These are phyloP conservation scores for Microtus oregoni DNA, from an alignment of 2,113 vertebrate genomes.

Conservation along the genomic window DNA sequence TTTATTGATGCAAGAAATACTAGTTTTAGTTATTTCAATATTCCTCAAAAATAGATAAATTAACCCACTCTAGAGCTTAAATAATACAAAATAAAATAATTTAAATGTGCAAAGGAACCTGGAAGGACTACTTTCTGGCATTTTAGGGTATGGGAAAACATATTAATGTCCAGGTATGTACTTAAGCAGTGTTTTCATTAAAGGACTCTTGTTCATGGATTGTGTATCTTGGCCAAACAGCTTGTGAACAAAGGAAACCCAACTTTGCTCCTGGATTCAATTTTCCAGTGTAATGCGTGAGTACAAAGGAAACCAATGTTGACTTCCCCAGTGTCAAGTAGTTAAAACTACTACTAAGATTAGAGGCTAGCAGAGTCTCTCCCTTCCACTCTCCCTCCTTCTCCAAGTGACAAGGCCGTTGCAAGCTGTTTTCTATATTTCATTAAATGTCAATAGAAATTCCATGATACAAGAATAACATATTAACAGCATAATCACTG, in stretches of 20 bases:
- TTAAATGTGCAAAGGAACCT: not conserved
- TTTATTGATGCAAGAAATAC: not conserved
- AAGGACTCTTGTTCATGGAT: not conserved
- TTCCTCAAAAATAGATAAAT: constrained; percentile 33
- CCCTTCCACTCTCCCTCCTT: not conserved
- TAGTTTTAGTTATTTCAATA: not conserved
- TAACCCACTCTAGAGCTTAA: not conserved
- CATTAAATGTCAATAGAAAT: constrained; percentile 46
- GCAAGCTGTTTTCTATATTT: constrained; percentile 58
- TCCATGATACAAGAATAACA: constrained; percentile 22
- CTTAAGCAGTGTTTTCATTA: constrained; percentile 24
- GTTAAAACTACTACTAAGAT: constrained; percentile 65
- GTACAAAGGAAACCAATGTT: constrained; percentile 58
- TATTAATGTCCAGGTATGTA: not conserved
- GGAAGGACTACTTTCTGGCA: not conserved
- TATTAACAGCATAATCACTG: constrained; percentile 26
- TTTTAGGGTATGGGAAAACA: not conserved
- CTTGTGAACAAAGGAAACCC: constrained; percentile 71
- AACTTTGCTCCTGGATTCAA: constrained; percentile 66
- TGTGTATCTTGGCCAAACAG: constrained; percentile 70
- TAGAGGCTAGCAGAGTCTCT: constrained; percentile 44
- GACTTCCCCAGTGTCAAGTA: constrained; percentile 61
- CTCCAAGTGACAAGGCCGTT: not conserved
- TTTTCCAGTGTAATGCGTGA: constrained; percentile 51
- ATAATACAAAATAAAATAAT: constrained; percentile 18